These are phyloP conservation scores for Apis cerana DNA, from an alignment of 1,140 invertebrate genomes.

Conservation along the genomic window DNA sequence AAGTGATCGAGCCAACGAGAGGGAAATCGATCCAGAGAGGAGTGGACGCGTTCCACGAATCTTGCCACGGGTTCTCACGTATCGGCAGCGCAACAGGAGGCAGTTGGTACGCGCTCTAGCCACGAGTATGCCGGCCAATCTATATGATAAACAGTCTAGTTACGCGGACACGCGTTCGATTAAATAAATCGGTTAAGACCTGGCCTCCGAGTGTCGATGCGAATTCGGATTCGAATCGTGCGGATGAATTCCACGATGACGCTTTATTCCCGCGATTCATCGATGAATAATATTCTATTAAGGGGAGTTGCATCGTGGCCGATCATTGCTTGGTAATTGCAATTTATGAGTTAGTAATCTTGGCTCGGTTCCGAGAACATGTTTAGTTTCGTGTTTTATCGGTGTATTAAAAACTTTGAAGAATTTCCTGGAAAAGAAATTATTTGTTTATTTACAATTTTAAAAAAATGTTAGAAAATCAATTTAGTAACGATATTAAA, in stretches of 20 bases:
- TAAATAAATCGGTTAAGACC: not conserved
- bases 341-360: too few species aligned
- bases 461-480: too few species aligned
- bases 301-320: slow-evolving; percentile 15
- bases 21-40: slow-evolving; percentile 23
- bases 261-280: not conserved
- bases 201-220: not conserved
- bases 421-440: too few species aligned
- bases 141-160: slow-evolving; percentile 77
- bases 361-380: too few species aligned
- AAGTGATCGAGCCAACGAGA: not conserved
- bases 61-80: slow-evolving; percentile 32
- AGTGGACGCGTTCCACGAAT: slow-evolving; percentile 31
- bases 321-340: not conserved
- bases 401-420: too few species aligned
- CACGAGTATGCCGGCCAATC: slow-evolving; percentile 69
- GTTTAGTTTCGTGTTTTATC: too few species aligned
- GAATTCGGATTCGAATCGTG: not conserved
- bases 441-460: too few species aligned
- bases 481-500: too few species aligned
- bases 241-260: too few species aligned
- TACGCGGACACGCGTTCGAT: slow-evolving; percentile 40
- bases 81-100: slow-evolving; percentile 26
- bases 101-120: slow-evolving; percentile 9
- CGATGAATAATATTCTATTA: slow-evolving; percentile 39